phyloP scores from a whole-genome alignment of 2,113 vertebrate genomes.

The Phrynocephalus versicolor region DNA sequence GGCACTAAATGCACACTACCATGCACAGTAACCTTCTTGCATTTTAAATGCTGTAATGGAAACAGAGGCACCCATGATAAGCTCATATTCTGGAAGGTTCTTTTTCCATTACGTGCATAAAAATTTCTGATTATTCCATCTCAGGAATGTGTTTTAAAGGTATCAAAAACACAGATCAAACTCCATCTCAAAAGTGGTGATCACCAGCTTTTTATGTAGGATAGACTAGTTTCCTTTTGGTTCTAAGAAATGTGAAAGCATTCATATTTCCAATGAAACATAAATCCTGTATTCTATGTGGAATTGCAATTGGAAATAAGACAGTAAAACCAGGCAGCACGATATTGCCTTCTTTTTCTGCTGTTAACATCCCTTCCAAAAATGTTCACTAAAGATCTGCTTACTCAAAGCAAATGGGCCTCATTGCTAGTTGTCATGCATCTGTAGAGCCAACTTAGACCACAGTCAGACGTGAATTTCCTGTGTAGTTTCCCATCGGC shows the following conservation, averaged over 20 bases:
- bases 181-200: too few species aligned
- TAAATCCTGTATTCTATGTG: neutral
- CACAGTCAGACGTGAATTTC: too few species aligned
- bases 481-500: too few species aligned
- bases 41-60: neutral
- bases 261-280: neutral
- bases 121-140: neutral
- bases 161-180: neutral
- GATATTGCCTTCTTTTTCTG: neutral
- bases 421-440: too few species aligned
- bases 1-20: neutral
- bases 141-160: neutral
- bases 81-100: too few species aligned
- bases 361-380: neutral
- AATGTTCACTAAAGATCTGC: neutral
- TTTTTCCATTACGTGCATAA: neutral
- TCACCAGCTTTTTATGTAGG: neutral
- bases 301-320: neutral
- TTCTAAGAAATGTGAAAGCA: neutral
- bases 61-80: neutral
- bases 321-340: neutral
- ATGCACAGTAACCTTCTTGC: neutral
- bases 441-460: too few species aligned
- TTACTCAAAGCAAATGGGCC: too few species aligned
- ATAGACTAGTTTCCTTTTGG: neutral